These are phyloP conservation scores for Ptychobarbus kaznakovi DNA, from an alignment of 2,797 vertebrate species.

Conservation along the genomic window DNA sequence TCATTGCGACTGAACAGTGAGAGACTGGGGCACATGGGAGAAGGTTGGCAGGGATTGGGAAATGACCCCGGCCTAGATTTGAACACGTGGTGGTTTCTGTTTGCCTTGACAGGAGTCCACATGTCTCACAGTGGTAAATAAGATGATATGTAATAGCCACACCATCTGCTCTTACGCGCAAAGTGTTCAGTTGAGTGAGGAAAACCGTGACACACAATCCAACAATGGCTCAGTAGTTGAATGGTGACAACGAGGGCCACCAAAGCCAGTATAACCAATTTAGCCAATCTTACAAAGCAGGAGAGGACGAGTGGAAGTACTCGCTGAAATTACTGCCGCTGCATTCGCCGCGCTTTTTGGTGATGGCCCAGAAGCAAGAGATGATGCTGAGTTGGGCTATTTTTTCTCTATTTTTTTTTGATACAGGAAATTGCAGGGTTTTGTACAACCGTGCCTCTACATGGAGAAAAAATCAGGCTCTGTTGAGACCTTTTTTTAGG, in stretches of 20 bases:
- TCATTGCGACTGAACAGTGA: not conserved
- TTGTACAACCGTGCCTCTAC: conserved; percentile 3
- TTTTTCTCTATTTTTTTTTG: not conserved
- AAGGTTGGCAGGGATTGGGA: not conserved
- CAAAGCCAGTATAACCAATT: conserved; percentile 24
- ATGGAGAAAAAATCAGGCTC: not conserved
- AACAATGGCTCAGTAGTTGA: conserved; percentile 50
- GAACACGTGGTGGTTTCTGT: conserved; percentile 7
- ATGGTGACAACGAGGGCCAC: conserved; percentile 45
- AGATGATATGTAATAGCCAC: conserved; percentile 9
- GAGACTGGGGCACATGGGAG: not conserved
- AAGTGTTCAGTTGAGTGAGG: conserved; percentile 37
- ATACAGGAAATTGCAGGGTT: conserved; percentile 43
- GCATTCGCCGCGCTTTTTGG: not conserved
- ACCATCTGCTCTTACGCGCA: conserved; percentile 28
- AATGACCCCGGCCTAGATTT: not conserved
- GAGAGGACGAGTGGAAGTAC: conserved; percentile 15
- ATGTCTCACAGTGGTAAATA: conserved; percentile 32
- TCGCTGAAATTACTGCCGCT: not conserved
- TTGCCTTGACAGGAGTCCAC: conserved; percentile 18
- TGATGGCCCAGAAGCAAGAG: not conserved
- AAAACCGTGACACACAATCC: conserved; percentile 25
- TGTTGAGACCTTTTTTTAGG: conserved; percentile 32
- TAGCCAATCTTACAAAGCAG: conserved; percentile 41
- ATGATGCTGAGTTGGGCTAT: not conserved